Conservation (phyloP, 2,113 vertebrate species). For the Ranitomeya variabilis region DNA sequence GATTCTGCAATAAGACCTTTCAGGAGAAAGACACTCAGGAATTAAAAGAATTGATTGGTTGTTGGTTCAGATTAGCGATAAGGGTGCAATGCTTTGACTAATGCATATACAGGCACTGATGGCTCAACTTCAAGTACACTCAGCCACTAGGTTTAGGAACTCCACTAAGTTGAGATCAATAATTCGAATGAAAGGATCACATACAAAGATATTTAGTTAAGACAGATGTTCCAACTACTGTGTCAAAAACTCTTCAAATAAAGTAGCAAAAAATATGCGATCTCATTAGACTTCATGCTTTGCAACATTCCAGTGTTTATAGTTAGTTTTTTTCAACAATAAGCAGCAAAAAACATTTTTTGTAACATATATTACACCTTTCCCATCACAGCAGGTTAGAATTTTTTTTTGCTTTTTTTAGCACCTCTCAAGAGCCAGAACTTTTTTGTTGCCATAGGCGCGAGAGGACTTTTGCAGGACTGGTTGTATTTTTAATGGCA, state of each 20-base stretch:
- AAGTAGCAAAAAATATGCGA: not conserved
- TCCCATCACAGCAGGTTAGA: too few relatives aligned
- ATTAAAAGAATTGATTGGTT: constrained; percentile 83
- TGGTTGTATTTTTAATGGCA: too few relatives aligned
- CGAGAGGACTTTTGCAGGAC: too few relatives aligned
- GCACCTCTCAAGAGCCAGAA: too few relatives aligned
- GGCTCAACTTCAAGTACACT: constrained; percentile 77
- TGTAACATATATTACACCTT: too few relatives aligned
- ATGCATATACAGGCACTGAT: constrained; percentile 77
- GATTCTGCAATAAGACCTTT: constrained; percentile 74
- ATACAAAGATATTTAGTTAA: constrained; percentile 79
- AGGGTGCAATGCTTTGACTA: constrained; percentile 73
- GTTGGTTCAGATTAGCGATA: constrained; percentile 82
- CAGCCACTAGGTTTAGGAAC: constrained; percentile 74
- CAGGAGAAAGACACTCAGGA: constrained; percentile 78
- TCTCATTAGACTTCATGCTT: not conserved
- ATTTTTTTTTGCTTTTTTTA: too few relatives aligned
- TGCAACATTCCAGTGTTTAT: not conserved
- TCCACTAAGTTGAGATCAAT: constrained; percentile 76
- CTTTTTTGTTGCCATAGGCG: too few relatives aligned
- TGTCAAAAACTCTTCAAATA: constrained; percentile 68
- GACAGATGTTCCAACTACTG: constrained; percentile 81
- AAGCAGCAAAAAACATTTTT: not conserved
- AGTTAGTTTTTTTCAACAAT: not conserved
- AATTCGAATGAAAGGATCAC: constrained; percentile 76